Conservation (phyloP, 2,797 vertebrate genomes). For the Chelon auratus region DNA sequence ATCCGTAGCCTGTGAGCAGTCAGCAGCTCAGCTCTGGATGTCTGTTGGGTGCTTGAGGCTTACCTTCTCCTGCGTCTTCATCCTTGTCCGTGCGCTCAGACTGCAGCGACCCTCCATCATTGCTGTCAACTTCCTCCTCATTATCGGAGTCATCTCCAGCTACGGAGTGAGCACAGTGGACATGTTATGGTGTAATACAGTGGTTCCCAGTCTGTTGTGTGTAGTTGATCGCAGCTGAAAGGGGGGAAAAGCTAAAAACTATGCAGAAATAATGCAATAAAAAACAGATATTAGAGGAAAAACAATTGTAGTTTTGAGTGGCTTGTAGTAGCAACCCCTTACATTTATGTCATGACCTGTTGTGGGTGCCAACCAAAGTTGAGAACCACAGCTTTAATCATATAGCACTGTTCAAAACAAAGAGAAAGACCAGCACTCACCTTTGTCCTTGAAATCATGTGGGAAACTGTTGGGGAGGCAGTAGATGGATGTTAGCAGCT, state of each 20-base stretch:
- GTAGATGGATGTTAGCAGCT: slow-evolving; percentile 1
- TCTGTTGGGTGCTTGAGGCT: slow-evolving; percentile 37
- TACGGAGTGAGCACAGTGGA: slow-evolving; percentile 53
- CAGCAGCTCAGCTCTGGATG: slow-evolving; percentile 19
- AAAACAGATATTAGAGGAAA: background rate
- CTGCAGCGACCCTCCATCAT: slow-evolving; percentile 87
- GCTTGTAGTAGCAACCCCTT: background rate
- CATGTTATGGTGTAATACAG: slow-evolving; percentile 19
- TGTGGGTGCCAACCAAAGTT: background rate
- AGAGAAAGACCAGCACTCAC: slow-evolving; percentile 79
- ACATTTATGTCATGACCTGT: background rate
- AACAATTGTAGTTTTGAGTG: background rate
- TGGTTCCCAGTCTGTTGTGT: background rate
- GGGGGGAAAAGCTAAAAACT: background rate
- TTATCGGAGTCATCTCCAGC: slow-evolving; percentile 88
- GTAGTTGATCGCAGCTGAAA: background rate
- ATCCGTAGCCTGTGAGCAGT: slow-evolving; percentile 65
- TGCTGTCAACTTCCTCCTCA: slow-evolving; percentile 84
- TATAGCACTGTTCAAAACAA: background rate
- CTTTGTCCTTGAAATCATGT: slow-evolving; percentile 90
- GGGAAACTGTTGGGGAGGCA: slow-evolving; percentile 86
- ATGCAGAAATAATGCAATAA: background rate
- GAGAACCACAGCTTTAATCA: background rate
- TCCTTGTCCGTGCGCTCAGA: slow-evolving; percentile 93
- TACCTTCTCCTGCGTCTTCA: slow-evolving; percentile 88